Evolutionary conservation across 2,113 vertebrate genomes (phyloP), one percentile per base, ranked within the genome.

Genomic region (Poecile atricapillus): DNA sequence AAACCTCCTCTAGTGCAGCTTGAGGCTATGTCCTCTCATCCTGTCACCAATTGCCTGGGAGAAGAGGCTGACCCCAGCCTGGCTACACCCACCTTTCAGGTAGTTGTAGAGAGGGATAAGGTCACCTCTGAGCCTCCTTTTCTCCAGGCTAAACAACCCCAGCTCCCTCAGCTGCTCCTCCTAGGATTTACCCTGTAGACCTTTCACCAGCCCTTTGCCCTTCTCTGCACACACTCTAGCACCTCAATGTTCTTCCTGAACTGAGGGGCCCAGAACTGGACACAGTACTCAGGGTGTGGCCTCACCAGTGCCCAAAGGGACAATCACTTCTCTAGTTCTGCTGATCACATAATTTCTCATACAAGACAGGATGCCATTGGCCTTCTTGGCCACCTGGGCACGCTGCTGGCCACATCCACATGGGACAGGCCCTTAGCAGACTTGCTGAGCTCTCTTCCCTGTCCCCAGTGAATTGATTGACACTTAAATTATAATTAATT

Each of bases 201-300:
- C 14, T 41, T 56, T 44, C 37, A 27, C 22, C 33, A 74, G 44
- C 22, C 19, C 44, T 28, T 7, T 67, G 27, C 33, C 31, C 22
- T 59, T 52, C 33, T n/a, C 60, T 14, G 28, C 33, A n/a, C 23
- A 7, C 0, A 0, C 37, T 74, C 37, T 77, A 65, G 59, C 15
- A 44, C 14, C 11, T 67, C 44, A 33, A 6, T n/a, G 12, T 9
- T 50, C 37, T 46, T 59, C 27, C 44, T n/a, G 60, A 59, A 5
- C 2, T 28, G 31, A 67, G 44, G 12, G 15, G 6, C 37, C 52
- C 44, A 44, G 33, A 52, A 39, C 52, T 44, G 33, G 37, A 67
- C 0, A 0, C 37, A 65, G 27, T 20, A 16, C 16, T 50, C 52
- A 49, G 43, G 35, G 22, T 50, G 27, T 47, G 46, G n/a, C 20